Evolutionary conservation across 2,113 vertebrate species (phyloP).

Genomic region (Cygnus buccinator): DNA sequence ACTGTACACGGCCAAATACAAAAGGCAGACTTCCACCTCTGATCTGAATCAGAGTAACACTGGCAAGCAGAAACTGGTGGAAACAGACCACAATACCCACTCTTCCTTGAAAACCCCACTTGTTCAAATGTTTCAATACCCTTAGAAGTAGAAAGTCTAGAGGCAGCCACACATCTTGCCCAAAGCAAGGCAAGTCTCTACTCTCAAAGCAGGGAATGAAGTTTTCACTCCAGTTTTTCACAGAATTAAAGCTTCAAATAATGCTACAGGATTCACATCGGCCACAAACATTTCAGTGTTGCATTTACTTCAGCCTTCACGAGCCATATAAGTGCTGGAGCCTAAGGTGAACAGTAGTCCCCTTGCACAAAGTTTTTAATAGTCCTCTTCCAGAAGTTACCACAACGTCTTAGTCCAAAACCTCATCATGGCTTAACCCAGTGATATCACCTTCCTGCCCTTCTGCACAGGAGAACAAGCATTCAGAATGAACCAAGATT

Average conservation of each 20-base stretch:
- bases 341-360: neutral
- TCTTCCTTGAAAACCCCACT: neutral
- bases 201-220: neutral
- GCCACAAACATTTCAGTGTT: neutral
- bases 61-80: neutral
- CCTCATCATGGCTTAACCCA: neutral
- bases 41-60: neutral
- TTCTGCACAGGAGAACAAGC: neutral
- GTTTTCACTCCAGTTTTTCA: neutral
- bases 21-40: neutral
- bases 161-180: neutral
- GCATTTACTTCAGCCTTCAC: neutral
- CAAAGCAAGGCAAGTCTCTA: neutral
- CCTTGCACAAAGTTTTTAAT: neutral
- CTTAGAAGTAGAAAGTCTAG: neutral
- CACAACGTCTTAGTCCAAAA: neutral
- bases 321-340: neutral
- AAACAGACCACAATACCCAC: fast-evolving
- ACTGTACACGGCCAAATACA: neutral
- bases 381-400: neutral
- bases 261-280: neutral
- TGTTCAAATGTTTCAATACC: neutral
- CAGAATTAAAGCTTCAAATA: neutral
- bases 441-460: neutral
- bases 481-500: neutral